phyloP scores from a whole-genome alignment of 1,140 invertebrate genomes.

The Camponotus vicinus region DNA sequence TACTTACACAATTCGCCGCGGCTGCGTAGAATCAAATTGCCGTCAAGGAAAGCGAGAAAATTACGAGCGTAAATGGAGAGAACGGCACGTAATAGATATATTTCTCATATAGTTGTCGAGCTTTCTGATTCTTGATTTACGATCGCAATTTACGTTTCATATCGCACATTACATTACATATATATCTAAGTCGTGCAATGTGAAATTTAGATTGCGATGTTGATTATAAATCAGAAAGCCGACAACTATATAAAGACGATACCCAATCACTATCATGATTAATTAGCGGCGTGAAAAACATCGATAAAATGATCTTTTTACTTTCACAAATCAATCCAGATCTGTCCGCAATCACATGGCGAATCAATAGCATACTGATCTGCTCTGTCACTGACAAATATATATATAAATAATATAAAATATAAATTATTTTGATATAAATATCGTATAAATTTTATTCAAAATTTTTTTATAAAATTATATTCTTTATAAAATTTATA shows the following conservation, averaged over 20 bases:
- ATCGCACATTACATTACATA: not conserved
- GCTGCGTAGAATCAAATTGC: constrained; percentile 56
- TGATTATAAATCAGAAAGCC: not conserved
- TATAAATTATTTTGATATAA: no score
- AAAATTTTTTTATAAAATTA: no score
- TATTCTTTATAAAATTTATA: not conserved
- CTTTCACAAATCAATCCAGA: constrained; percentile 2
- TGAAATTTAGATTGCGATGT: no score
- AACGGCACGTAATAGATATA: constrained; percentile 36
- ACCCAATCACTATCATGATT: constrained; percentile 15
- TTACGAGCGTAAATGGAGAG: constrained; percentile 54
- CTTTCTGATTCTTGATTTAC: constrained; percentile 33
- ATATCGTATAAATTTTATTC: no score
- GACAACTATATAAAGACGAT: not conserved
- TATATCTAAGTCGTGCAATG: no score
- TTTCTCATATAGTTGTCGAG: not conserved
- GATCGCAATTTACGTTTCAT: constrained; percentile 1
- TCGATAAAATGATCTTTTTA: not conserved
- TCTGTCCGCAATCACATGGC: not conserved
- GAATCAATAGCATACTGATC: constrained; percentile 19
- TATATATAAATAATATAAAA: no score
- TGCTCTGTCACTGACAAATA: constrained; percentile 33
- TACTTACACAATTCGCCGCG: constrained; percentile 49
- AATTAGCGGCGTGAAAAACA: constrained; percentile 21
- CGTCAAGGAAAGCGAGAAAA: constrained; percentile 72